These are phyloP conservation scores for Busseola fusca DNA, from an alignment of 2,888 invertebrate species.

Conservation along the genomic window DNA sequence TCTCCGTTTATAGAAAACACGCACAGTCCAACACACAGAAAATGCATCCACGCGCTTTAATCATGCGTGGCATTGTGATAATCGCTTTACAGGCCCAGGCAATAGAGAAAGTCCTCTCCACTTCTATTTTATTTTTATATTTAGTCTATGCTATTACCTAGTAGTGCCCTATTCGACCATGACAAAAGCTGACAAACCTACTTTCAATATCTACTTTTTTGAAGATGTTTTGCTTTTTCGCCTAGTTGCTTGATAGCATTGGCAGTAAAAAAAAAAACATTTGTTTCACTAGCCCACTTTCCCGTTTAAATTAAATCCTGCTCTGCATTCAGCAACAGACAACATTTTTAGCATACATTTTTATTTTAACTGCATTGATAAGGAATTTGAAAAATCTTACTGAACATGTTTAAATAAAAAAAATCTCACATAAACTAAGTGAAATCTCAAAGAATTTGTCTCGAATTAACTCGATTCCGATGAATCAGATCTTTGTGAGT, in stretches of 20 bases:
- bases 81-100: too few relatives aligned
- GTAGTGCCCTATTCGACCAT: background rate
- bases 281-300: slow-evolving; percentile 2
- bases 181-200: background rate
- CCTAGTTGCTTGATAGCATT: too few relatives aligned
- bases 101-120: background rate
- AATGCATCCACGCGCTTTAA: too few relatives aligned
- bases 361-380: background rate
- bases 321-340: background rate
- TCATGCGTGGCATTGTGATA: too few relatives aligned
- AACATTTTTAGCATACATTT: background rate
- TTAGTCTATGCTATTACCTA: background rate
- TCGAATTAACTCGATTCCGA: slow-evolving; percentile 56
- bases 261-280: background rate
- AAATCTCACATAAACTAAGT: slow-evolving; percentile 26
- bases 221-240: background rate
- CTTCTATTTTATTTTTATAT: background rate
- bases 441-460: slow-evolving; percentile 52
- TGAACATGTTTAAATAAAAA: slow-evolving; percentile 27
- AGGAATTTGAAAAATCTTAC: slow-evolving; percentile 11
- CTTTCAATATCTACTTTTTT: slow-evolving; percentile 3
- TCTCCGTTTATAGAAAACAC: too few relatives aligned
- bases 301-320: slow-evolving; percentile 1
- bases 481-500: slow-evolving; percentile 72
- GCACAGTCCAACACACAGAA: too few relatives aligned